Evolutionary conservation across 2,113 vertebrate genomes (phyloP).

Genomic region (Caloenas nicobarica): DNA sequence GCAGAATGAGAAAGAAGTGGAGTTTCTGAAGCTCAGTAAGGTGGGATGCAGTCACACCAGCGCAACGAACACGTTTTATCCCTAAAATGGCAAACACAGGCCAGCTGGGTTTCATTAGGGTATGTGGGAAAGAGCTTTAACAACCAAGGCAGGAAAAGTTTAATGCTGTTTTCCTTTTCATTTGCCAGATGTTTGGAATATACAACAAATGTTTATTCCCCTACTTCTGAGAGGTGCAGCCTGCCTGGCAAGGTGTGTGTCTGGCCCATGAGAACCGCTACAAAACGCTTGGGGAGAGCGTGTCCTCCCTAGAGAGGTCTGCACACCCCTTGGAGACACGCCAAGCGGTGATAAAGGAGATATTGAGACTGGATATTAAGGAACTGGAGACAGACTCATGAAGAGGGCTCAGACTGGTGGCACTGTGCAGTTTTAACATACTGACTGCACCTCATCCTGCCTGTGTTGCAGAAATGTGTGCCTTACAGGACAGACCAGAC

Average conservation of each 20-base stretch:
- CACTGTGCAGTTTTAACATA: background rate
- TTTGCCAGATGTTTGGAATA: conserved; percentile 31
- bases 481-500: background rate
- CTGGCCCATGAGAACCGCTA: background rate
- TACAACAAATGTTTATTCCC: background rate
- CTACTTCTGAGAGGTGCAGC: background rate
- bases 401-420: background rate
- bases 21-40: background rate
- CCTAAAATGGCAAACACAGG: background rate
- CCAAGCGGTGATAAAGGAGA: background rate
- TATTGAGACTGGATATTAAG: background rate
- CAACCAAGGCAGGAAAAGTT: background rate
- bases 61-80: background rate
- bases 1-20: background rate
- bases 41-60: background rate
- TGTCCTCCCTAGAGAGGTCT: background rate
- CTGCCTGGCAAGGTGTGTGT: background rate
- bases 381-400: background rate
- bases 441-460: background rate
- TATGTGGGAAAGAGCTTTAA: background rate
- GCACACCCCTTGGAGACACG: background rate
- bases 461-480: background rate
- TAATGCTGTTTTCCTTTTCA: background rate
- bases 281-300: background rate
- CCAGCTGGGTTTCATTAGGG: background rate